phyloP scores from a whole-genome alignment of 2,797 vertebrate species.

The Odontamblyopus lacepedii region DNA sequence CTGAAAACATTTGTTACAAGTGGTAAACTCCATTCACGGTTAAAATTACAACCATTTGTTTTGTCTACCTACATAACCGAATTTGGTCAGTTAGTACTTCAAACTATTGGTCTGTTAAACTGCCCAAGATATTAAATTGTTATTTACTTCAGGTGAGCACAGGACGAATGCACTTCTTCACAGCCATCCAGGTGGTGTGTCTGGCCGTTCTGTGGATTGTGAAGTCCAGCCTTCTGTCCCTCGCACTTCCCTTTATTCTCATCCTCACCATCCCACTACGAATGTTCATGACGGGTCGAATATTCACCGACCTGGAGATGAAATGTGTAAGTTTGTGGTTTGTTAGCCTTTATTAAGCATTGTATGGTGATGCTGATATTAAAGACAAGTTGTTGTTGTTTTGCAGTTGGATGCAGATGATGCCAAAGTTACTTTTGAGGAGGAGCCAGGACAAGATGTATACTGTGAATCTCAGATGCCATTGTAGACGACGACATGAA shows the following conservation, averaged over 20 bases:
- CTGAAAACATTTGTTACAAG: background rate
- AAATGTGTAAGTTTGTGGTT: slow-evolving; percentile 87
- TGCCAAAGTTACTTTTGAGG: slow-evolving; percentile 84
- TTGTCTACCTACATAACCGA: too few relatives aligned
- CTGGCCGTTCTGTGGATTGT: slow-evolving; percentile 85
- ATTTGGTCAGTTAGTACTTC: too few relatives aligned
- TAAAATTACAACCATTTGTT: background rate
- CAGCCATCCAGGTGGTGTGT: slow-evolving; percentile 84
- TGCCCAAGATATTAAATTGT: background rate
- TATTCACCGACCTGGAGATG: slow-evolving; percentile 88
- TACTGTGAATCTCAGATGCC: slow-evolving; percentile 94
- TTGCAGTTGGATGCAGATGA: slow-evolving; percentile 89
- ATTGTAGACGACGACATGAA: slow-evolving; percentile 69
- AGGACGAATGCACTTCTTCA: slow-evolving; percentile 94
- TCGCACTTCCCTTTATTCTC: slow-evolving; percentile 91
- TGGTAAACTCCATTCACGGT: background rate
- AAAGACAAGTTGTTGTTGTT: background rate
- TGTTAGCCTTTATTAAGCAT: background rate
- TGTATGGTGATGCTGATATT: background rate
- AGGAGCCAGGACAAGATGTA: slow-evolving; percentile 86
- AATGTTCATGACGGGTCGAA: slow-evolving; percentile 81
- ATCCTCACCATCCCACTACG: slow-evolving; percentile 96
- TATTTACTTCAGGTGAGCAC: slow-evolving; percentile 85
- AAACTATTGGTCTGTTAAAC: too few relatives aligned
- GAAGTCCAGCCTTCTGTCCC: slow-evolving; percentile 83